Evolutionary conservation across 2,113 vertebrate species (phyloP).

Genomic region (Zosterops hypoxanthus): DNA sequence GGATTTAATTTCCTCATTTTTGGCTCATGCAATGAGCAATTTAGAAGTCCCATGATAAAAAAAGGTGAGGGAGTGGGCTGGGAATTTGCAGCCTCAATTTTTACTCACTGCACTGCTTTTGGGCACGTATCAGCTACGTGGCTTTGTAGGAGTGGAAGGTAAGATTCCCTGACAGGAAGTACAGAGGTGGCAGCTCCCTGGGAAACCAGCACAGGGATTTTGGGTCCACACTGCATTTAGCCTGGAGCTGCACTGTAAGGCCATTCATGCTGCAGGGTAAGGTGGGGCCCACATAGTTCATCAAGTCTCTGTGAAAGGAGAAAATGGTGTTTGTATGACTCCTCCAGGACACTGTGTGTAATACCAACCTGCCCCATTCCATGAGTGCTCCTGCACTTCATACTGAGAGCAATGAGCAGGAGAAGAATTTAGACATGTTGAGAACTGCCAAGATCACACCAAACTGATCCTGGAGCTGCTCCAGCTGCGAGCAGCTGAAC

Average conservation of each 20-base stretch:
- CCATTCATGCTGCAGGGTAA: neutral
- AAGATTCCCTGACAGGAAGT: neutral
- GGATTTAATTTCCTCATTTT: neutral
- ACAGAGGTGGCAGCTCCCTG: neutral
- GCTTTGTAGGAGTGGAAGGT: neutral
- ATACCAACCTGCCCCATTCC: neutral
- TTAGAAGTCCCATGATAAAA: neutral
- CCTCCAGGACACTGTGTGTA: neutral
- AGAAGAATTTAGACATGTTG: neutral
- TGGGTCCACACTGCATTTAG: neutral
- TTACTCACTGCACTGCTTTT: neutral
- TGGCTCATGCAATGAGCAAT: neutral
- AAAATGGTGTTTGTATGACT: neutral
- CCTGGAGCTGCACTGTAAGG: neutral
- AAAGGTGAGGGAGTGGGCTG: neutral
- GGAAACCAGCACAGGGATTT: neutral
- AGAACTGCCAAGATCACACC: neutral
- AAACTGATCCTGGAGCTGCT: neutral
- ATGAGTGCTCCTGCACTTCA: neutral
- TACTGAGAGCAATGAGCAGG: neutral
- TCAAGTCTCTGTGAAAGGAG: neutral
- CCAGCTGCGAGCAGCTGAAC: neutral
- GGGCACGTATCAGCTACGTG: rapidly evolving
- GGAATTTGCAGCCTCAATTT: neutral
- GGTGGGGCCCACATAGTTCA: neutral